These are phyloP conservation scores for Huso huso DNA, from an alignment of 2,797 vertebrate species.

Conservation along the genomic window DNA sequence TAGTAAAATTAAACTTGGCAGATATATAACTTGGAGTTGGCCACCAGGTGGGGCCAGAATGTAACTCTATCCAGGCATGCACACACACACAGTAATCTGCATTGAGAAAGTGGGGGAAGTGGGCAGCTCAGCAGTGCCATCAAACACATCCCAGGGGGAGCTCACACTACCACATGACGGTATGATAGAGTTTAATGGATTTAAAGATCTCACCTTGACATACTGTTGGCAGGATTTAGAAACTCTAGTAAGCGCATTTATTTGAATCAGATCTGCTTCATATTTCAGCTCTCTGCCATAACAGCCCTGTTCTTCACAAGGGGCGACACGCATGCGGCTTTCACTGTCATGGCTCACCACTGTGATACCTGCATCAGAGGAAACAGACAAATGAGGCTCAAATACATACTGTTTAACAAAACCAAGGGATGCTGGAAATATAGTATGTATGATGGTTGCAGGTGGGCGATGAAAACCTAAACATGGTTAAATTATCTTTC, in stretches of 20 bases:
- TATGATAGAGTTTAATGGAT: neutral
- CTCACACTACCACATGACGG: neutral
- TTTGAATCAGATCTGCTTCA: conserved; percentile 20
- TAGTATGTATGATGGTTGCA: too few relatives aligned
- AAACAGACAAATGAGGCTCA: neutral
- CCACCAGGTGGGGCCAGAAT: too few relatives aligned
- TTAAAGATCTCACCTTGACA: conserved; percentile 21
- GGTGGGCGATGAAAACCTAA: too few relatives aligned
- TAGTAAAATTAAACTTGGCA: too few relatives aligned
- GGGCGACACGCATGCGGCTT: conserved; percentile 21
- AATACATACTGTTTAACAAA: neutral
- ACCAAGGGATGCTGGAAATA: too few relatives aligned
- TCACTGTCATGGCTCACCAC: conserved; percentile 28
- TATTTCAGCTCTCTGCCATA: conserved; percentile 25
- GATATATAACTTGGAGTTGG: too few relatives aligned
- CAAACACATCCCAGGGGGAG: neutral
- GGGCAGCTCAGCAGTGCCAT: too few relatives aligned
- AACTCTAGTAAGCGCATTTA: conserved; percentile 23
- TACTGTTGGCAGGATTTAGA: conserved; percentile 26
- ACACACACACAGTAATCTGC: too few relatives aligned
- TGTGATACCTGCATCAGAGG: conserved; percentile 22
- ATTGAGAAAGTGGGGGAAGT: too few relatives aligned
- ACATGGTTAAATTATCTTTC: too few relatives aligned
- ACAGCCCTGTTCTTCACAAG: conserved; percentile 27
- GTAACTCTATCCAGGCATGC: too few relatives aligned